phyloP scores from a whole-genome alignment of 2,888 invertebrate genomes.

The Notodonta dromedarius region DNA sequence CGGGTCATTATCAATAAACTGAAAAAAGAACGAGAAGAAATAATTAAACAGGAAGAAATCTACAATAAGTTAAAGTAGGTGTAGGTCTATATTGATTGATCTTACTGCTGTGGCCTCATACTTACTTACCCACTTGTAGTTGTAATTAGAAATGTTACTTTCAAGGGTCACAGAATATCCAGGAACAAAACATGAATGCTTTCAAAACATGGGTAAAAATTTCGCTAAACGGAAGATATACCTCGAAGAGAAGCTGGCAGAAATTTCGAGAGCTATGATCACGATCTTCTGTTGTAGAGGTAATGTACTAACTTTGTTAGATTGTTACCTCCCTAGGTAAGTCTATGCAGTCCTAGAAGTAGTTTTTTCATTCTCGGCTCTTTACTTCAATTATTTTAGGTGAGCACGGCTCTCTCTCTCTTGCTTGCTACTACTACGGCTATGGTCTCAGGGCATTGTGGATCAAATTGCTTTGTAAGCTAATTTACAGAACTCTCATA shows the following conservation, averaged over 20 bases:
- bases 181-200: slow-evolving; percentile 43
- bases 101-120: no score
- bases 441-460: no score
- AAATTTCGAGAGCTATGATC: slow-evolving; percentile 52
- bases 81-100: neutral
- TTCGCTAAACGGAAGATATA: slow-evolving; percentile 33
- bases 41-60: slow-evolving; percentile 41
- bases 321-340: no score
- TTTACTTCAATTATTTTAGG: no score
- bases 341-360: no score
- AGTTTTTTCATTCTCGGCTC: no score
- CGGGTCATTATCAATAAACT: slow-evolving; percentile 43
- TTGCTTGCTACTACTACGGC: no score
- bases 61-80: slow-evolving; percentile 43
- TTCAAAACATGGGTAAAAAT: slow-evolving; percentile 44
- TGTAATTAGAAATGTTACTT: slow-evolving; percentile 6
- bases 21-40: slow-evolving; percentile 40
- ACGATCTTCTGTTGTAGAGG: slow-evolving; percentile 65
- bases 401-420: no score
- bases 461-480: no score
- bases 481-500: no score
- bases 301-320: slow-evolving; percentile 20
- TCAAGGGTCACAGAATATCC: slow-evolving; percentile 47
- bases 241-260: slow-evolving; percentile 41
- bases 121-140: no score